phyloP scores from a whole-genome alignment of 64 coral and sea anemone genomes.

The Acropora tenuis region DNA sequence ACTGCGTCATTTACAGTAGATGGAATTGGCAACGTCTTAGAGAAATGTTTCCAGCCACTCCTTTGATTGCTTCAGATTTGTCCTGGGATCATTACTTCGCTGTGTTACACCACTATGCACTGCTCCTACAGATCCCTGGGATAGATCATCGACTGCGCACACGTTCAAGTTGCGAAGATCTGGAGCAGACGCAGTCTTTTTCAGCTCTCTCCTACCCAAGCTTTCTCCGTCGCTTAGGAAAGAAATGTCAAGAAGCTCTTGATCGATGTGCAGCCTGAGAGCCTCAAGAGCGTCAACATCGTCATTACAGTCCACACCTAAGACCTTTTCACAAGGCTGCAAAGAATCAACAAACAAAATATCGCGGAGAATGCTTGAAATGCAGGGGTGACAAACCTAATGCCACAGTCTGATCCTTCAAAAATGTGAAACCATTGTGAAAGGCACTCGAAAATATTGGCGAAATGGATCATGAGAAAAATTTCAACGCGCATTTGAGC shows the following conservation, averaged over 20 bases:
- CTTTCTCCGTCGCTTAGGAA: conserved; percentile 20
- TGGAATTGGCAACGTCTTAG: not conserved
- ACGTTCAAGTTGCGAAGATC: conserved; percentile 63
- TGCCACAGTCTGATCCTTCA: too few relatives aligned
- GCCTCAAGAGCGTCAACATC: conserved; percentile 65
- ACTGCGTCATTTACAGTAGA: too few relatives aligned
- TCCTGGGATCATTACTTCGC: not conserved
- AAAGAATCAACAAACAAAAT: not conserved
- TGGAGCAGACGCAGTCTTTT: conserved; percentile 56
- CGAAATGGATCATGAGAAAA: too few relatives aligned
- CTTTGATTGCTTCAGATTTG: not conserved
- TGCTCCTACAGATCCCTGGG: conserved; percentile 30
- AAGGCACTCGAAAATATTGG: too few relatives aligned
- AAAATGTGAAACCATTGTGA: too few relatives aligned
- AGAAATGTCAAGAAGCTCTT: conserved; percentile 47
- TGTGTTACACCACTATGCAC: not conserved
- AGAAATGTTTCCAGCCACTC: conserved; percentile 43
- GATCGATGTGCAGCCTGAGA: conserved; percentile 63
- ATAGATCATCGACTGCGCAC: conserved; percentile 81
- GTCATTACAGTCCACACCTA: conserved; percentile 35
- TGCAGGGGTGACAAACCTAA: too few relatives aligned
- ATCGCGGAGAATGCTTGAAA: too few relatives aligned
- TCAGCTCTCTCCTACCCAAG: conserved; percentile 3
- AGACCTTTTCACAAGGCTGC: conserved; percentile 67
- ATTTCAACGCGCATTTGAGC: too few relatives aligned